Base-by-base conservation (phyloP, 2,888 invertebrate genomes). In the Monopis laevigella region DNA sequence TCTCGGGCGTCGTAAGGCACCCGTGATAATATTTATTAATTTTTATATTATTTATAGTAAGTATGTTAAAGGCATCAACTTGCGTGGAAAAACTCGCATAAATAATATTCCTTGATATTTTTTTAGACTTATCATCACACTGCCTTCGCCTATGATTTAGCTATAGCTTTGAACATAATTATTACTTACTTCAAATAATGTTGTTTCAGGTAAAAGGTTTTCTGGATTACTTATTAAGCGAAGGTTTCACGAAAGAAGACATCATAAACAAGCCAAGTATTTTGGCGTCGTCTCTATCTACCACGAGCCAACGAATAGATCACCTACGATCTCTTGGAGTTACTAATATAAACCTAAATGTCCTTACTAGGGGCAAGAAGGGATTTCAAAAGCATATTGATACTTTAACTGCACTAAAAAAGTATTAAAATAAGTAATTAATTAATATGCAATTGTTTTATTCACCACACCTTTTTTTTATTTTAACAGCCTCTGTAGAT, bases 121-220 rank as follows among this genome's bases (percentile, higher is more conserved):
- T n/a, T n/a, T n/a, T n/a, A n/a, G n/a, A n/a, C n/a, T n/a, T n/a
- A n/a, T n/a, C n/a, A n/a, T n/a, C n/a, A n/a, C n/a, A n/a, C n/a
- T n/a, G n/a, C n/a, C n/a, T n/a, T n/a, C n/a, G n/a, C n/a, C n/a
- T n/a, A n/a, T n/a, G n/a, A n/a, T n/a, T n/a, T n/a, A n/a, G n/a
- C n/a, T n/a, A n/a, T n/a, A n/a, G n/a, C n/a, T n/a, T n/a, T n/a
- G n/a, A n/a, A n/a, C n/a, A n/a, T n/a, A n/a, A n/a, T n/a, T n/a
- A n/a, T n/a, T n/a, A n/a, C n/a, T n/a, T n/a, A n/a, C n/a, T n/a
- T n/a, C n/a, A n/a, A n/a, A n/a, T n/a, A n/a, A n/a, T n/a, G n/a
- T n/a, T n/a, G 27, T 58, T 66, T 32, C 54, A 85, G 85, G 74
- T 84, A 3, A 85, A 86, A 59, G 69, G 78, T 44, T 82, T 85